Conservation (phyloP, 2,888 invertebrate genomes). For the Melinaea marsaeus region DNA sequence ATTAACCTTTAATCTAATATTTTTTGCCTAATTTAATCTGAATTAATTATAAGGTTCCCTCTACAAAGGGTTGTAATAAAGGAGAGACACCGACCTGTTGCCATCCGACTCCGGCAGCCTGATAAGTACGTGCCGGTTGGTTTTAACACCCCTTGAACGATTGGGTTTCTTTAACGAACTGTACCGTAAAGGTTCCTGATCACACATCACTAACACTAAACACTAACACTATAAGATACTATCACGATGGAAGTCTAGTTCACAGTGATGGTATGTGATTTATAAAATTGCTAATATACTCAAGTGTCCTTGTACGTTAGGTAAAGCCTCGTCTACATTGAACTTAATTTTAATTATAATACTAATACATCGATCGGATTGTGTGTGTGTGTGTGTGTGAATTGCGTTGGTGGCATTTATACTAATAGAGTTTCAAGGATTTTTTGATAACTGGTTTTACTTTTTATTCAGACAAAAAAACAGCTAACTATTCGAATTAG, state of each 20-base stretch:
- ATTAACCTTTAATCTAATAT: no score
- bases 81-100: constrained; percentile 44
- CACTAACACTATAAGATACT: constrained; percentile 15
- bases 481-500: background rate
- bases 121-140: constrained; percentile 57
- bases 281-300: constrained; percentile 31
- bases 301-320: constrained; percentile 33
- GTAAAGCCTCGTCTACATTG: constrained; percentile 31
- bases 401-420: background rate
- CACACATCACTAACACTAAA: constrained; percentile 45
- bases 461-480: background rate
- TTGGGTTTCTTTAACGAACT: constrained; percentile 55
- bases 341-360: constrained; percentile 2
- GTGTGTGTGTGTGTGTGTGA: background rate
- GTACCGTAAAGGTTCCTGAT: constrained; percentile 50
- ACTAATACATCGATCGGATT: background rate
- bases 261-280: constrained; percentile 26
- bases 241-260: constrained; percentile 29
- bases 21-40: no score
- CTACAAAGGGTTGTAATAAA: no score
- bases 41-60: no score
- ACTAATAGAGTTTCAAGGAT: background rate
- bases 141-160: constrained; percentile 35
- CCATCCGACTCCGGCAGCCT: constrained; percentile 50
- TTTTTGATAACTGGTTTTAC: background rate